These are phyloP conservation scores for Catocala sponsa DNA, from an alignment of 2,888 invertebrate species.

Conservation along the genomic window DNA sequence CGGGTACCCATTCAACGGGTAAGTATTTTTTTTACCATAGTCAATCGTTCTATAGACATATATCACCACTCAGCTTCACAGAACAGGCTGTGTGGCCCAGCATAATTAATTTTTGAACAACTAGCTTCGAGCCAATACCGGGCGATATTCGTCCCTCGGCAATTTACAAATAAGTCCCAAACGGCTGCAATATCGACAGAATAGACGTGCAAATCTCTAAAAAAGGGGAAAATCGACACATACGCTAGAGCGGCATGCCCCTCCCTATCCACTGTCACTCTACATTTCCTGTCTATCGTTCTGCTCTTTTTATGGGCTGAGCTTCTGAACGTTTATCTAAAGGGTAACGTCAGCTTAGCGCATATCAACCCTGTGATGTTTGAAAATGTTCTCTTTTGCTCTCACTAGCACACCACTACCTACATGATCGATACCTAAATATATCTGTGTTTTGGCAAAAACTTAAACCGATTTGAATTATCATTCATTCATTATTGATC, in stretches of 20 bases:
- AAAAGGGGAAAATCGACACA: slow-evolving; percentile 53
- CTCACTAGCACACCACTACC: neutral
- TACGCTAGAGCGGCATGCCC: slow-evolving; percentile 40
- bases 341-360: slow-evolving; percentile 14
- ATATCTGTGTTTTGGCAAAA: neutral
- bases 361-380: slow-evolving; percentile 1
- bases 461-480: neutral
- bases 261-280: slow-evolving; percentile 53
- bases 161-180: slow-evolving; percentile 54
- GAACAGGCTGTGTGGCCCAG: slow-evolving; percentile 38
- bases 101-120: slow-evolving; percentile 68
- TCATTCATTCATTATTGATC: neutral
- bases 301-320: slow-evolving; percentile 30
- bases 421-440: neutral
- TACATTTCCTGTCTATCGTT: slow-evolving; percentile 41
- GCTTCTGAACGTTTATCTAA: slow-evolving; percentile 13
- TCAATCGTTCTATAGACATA: slow-evolving; percentile 20
- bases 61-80: slow-evolving; percentile 23
- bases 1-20: slow-evolving; percentile 98
- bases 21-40: slow-evolving; percentile 77
- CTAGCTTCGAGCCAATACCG: slow-evolving; percentile 33
- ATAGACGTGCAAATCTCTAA: slow-evolving; percentile 64
- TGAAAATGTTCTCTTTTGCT: slow-evolving; percentile 1
- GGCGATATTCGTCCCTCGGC: slow-evolving; percentile 27
- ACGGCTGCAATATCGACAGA: slow-evolving; percentile 58